Evolutionary conservation across 1,140 invertebrate species (phyloP).

Genomic region (Aleiodes sp.): DNA sequence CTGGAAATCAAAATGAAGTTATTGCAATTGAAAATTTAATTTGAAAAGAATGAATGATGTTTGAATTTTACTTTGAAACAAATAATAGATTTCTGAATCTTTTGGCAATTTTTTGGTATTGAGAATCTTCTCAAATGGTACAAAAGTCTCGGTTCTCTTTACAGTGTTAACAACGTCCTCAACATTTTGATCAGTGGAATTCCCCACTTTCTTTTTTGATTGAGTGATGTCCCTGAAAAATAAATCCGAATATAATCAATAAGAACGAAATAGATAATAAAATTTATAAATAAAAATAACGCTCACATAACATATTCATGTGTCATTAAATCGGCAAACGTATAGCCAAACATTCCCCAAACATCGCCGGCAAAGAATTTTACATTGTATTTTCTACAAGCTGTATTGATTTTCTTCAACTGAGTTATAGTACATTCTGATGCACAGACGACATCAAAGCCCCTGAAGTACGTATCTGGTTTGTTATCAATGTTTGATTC

Average conservation of each 20-base stretch:
- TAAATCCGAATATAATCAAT: constrained; percentile 12
- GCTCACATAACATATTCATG: constrained; percentile 90
- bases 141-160: constrained; percentile 69
- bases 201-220: constrained; percentile 52
- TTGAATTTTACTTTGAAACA: constrained; percentile 54
- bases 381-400: constrained; percentile 81
- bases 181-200: constrained; percentile 55
- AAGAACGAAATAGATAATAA: constrained; percentile 12
- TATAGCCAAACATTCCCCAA: constrained; percentile 93
- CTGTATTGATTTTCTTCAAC: constrained; percentile 79
- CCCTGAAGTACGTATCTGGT: constrained; percentile 77
- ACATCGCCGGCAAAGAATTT: constrained; percentile 92
- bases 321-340: constrained; percentile 87
- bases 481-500: constrained; percentile 71
- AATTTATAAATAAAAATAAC: not conserved
- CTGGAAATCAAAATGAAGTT: constrained; percentile 64
- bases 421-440: constrained; percentile 77
- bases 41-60: constrained; percentile 2
- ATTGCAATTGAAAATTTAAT: constrained; percentile 21
- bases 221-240: constrained; percentile 56
- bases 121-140: constrained; percentile 75
- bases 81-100: constrained; percentile 55
- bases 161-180: constrained; percentile 65
- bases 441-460: constrained; percentile 88
- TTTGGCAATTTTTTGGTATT: constrained; percentile 69